These are phyloP conservation scores for Pelodiscus sinensis DNA, from an alignment of 2,113 vertebrate genomes.

Conservation along the genomic window DNA sequence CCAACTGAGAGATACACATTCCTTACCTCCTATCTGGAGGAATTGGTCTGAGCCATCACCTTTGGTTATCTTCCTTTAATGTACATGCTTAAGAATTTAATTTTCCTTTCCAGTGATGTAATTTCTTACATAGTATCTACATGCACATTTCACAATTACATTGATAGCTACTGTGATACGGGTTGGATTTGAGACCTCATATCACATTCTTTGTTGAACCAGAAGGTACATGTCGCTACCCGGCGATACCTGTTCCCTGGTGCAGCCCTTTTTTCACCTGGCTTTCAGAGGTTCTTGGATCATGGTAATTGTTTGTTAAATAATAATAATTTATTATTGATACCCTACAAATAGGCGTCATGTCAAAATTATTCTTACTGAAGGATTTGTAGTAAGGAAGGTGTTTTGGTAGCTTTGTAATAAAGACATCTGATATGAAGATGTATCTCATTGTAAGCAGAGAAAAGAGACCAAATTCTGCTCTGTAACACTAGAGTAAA, in stretches of 20 bases:
- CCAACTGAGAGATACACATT: too few relatives aligned
- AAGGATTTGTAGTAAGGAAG: constrained; percentile 10
- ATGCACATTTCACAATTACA: background rate
- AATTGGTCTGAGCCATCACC: too few relatives aligned
- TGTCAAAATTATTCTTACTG: background rate
- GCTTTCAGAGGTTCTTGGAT: background rate
- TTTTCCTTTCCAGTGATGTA: too few relatives aligned
- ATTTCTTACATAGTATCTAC: background rate
- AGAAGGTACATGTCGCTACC: background rate
- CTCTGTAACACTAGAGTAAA: background rate
- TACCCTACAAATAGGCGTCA: background rate
- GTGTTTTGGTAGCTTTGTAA: background rate
- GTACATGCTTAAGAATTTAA: too few relatives aligned
- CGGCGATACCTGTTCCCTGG: background rate
- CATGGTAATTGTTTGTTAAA: background rate
- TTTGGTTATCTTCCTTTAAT: too few relatives aligned
- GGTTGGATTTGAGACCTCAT: background rate
- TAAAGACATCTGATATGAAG: background rate
- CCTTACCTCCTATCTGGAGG: too few relatives aligned
- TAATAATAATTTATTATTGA: background rate
- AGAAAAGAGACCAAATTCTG: background rate
- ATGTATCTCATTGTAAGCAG: background rate
- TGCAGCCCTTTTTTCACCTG: background rate
- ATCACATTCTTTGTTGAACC: background rate
- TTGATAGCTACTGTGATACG: background rate